phyloP scores from a whole-genome alignment of 2,888 invertebrate species.

The Leptinotarsa juncta region DNA sequence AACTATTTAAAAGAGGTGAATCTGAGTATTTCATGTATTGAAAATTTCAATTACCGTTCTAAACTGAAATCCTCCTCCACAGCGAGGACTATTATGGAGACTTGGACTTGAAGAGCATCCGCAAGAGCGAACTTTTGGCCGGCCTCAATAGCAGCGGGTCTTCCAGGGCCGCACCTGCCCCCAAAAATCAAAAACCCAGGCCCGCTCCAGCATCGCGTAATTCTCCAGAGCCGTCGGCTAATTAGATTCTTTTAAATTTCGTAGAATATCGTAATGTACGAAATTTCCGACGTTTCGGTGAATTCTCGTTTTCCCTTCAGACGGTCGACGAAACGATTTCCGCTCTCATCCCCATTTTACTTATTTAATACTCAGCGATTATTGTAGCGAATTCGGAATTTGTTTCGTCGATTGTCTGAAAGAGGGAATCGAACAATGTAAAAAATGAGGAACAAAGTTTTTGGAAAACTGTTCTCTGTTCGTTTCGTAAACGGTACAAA shows the following conservation, averaged over 20 bases:
- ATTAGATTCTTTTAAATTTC: slow-evolving; percentile 24
- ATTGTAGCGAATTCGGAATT: slow-evolving; percentile 52
- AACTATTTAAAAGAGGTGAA: too few species aligned
- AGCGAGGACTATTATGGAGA: slow-evolving; percentile 98
- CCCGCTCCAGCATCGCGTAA: slow-evolving; percentile 63
- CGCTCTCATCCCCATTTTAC: slow-evolving; percentile 33
- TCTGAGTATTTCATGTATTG: too few species aligned
- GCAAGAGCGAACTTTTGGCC: slow-evolving; percentile 91
- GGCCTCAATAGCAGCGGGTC: slow-evolving; percentile 76
- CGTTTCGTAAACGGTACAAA: slow-evolving; percentile 54
- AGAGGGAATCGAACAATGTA: slow-evolving; percentile 40
- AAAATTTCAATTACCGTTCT: not conserved
- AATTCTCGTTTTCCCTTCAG: slow-evolving; percentile 3
- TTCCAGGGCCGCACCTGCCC: slow-evolving; percentile 65
- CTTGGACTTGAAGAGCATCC: slow-evolving; percentile 93
- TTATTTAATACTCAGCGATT: slow-evolving; percentile 52
- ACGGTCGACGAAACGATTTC: not conserved
- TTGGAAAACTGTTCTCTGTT: slow-evolving; percentile 44
- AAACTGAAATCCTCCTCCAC: slow-evolving; percentile 66
- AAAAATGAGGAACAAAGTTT: slow-evolving; percentile 42
- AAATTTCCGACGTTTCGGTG: slow-evolving; percentile 4
- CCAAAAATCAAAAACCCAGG: slow-evolving; percentile 64
- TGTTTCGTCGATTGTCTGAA: slow-evolving; percentile 52
- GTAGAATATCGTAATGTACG: slow-evolving; percentile 15
- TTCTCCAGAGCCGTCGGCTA: slow-evolving; percentile 60